A percentile compares a stretch with the other conserved stretches of the same genome.
Evolutionary conservation across 37 sponge, comb jelly and placozoan species (phyloP).

Genomic region (Chondrosia reniformis): DNA sequence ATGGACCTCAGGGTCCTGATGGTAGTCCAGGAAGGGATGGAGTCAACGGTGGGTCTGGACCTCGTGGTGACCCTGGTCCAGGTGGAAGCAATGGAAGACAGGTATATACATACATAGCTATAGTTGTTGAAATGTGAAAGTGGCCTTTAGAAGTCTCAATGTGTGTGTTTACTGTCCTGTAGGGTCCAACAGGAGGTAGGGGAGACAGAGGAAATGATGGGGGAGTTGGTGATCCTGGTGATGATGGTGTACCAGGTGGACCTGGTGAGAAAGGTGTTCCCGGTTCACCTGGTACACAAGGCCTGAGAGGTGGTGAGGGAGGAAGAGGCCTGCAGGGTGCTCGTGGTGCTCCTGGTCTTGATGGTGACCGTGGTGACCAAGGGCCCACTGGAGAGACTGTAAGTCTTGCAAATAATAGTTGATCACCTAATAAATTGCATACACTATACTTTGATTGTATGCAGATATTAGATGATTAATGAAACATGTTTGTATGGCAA

Average conservation of each 20-base stretch:
- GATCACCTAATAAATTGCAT: background rate
- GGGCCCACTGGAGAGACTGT: background rate
- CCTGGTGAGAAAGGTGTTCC: no score
- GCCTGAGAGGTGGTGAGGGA: background rate
- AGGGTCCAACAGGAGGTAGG: background rate
- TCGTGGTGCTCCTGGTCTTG: background rate
- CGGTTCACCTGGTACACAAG: background rate
- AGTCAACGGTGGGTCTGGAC: no score
- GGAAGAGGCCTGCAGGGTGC: background rate
- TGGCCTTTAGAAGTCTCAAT: no score
- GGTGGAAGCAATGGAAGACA: no score
- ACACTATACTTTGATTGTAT: background rate
- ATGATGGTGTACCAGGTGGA: slow-evolving; percentile 10
- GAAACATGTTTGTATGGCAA: no score
- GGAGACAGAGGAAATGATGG: slow-evolving; percentile 22
- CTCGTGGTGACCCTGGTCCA: no score
- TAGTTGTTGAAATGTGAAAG: no score
- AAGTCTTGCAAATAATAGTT: no score
- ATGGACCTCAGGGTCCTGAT: no score
- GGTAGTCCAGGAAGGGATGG: no score
- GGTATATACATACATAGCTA: no score
- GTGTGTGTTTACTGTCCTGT: no score
- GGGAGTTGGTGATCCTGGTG: background rate
- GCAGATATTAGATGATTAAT: background rate
- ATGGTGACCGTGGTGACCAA: background rate